Evolutionary conservation across 1,140 invertebrate species (phyloP).

Genomic region (Eupeodes corollae): DNA sequence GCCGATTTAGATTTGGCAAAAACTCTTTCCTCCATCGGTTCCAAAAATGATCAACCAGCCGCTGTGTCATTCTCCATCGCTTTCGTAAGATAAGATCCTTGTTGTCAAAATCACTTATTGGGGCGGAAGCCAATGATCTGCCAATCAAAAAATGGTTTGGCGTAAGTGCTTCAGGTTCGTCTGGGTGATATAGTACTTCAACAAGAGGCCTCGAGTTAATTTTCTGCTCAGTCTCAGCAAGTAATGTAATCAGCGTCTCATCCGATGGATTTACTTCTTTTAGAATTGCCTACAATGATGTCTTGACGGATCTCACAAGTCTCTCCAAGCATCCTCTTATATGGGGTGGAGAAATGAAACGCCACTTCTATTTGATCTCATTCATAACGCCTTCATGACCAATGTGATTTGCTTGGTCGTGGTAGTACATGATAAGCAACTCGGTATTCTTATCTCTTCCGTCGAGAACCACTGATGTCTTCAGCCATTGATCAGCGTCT

Average conservation of each 20-base stretch:
- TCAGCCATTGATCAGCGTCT: too few relatives aligned
- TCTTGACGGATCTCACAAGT: conserved; percentile 10
- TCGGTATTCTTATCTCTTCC: too few relatives aligned
- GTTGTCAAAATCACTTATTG: not conserved
- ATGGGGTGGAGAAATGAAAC: conserved; percentile 25
- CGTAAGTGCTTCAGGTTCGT: conserved; percentile 16
- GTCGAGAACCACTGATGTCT: too few relatives aligned
- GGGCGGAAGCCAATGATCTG: conserved; percentile 1
- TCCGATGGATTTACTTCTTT: conserved; percentile 8
- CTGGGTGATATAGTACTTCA: conserved; percentile 16
- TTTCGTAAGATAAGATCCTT: not conserved
- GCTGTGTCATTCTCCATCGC: not conserved
- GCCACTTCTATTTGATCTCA: too few relatives aligned
- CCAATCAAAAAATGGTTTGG: conserved; percentile 18
- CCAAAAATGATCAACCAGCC: not conserved
- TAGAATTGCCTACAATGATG: conserved; percentile 6
- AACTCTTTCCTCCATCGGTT: not conserved
- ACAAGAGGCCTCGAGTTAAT: conserved; percentile 13
- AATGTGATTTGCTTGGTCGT: too few relatives aligned
- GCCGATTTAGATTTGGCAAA: not conserved
- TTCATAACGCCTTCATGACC: too few relatives aligned
- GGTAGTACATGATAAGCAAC: too few relatives aligned
- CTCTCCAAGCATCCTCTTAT: conserved; percentile 19
- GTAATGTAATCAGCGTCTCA: conserved; percentile 9
- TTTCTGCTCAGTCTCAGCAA: conserved; percentile 11